A percentile compares a stretch with the other conserved stretches of the same genome.
These are phyloP conservation scores for Galleria mellonella DNA, from an alignment of 1,140 invertebrate species.

Conservation along the genomic window DNA sequence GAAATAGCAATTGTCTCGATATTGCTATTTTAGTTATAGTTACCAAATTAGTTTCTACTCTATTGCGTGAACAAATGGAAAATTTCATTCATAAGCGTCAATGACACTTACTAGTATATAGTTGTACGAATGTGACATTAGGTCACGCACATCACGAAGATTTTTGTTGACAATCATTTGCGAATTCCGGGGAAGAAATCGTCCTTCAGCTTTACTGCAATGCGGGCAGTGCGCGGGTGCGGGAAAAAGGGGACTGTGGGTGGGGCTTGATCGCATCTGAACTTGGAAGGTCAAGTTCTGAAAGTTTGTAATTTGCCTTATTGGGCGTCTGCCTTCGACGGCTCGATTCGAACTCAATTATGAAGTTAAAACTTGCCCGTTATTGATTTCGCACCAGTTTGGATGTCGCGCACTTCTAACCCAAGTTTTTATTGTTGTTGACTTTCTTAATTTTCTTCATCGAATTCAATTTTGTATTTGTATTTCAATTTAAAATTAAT, in stretches of 20 bases:
- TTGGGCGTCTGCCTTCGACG: conserved; percentile 25
- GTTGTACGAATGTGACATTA: background rate
- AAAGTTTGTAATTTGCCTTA: conserved; percentile 44
- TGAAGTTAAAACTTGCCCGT: conserved; percentile 17
- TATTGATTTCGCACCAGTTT: conserved; percentile 13
- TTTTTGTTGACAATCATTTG: conserved; percentile 9
- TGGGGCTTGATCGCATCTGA: conserved; percentile 14
- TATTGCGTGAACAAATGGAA: conserved; percentile 9
- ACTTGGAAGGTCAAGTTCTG: conserved; percentile 58
- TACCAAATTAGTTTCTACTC: conserved; percentile 25
- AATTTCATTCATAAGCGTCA: conserved; percentile 15
- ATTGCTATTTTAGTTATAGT: conserved; percentile 7
- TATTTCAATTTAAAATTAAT: too few species aligned
- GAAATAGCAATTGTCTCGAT: conserved; percentile 33
- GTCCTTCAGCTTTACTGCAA: conserved; percentile 58
- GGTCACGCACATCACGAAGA: background rate
- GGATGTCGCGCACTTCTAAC: too few species aligned
- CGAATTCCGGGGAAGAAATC: conserved; percentile 29
- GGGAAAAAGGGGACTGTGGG: conserved; percentile 8
- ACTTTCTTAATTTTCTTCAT: too few species aligned
- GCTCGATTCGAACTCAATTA: conserved; percentile 21
- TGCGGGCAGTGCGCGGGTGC: conserved; percentile 40
- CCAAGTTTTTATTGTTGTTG: too few species aligned
- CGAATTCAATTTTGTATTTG: too few species aligned
- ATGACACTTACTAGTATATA: conserved; percentile 5